These are phyloP conservation scores for Megaleporinus macrocephalus DNA, from an alignment of 2,113 vertebrate genomes.

Conservation along the genomic window DNA sequence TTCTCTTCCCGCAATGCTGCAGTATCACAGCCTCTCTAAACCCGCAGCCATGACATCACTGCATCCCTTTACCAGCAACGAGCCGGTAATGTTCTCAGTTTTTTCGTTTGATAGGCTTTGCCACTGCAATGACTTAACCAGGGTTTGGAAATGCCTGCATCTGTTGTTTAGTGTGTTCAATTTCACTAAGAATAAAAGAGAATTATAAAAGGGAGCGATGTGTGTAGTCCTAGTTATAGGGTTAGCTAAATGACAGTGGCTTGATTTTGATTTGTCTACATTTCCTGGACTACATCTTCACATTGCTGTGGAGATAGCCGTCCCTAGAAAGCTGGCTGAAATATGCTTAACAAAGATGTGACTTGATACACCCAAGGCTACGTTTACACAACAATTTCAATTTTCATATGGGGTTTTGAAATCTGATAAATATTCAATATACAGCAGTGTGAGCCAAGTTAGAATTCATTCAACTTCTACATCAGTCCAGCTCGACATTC, in stretches of 20 bases:
- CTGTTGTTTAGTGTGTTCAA: background rate
- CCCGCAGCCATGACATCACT: constrained; percentile 47
- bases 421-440: too few relatives aligned
- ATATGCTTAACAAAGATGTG: background rate
- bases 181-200: background rate
- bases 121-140: constrained; percentile 24
- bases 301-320: background rate
- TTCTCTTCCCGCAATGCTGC: constrained; percentile 75
- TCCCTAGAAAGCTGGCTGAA: background rate
- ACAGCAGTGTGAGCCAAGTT: too few relatives aligned
- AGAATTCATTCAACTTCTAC: too few relatives aligned
- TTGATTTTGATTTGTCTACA: background rate
- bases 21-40: constrained; percentile 51
- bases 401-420: too few relatives aligned
- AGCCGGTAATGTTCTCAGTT: constrained; percentile 16
- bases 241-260: background rate
- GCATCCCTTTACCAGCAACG: constrained; percentile 36
- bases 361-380: background rate
- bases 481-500: too few relatives aligned
- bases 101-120: constrained; percentile 22
- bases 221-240: background rate
- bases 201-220: background rate
- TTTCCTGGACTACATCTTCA: background rate
- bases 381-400: too few relatives aligned
- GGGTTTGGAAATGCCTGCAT: background rate